A percentile compares a stretch with the other conserved stretches of the same genome.
Evolutionary conservation across 2,797 vertebrate species (phyloP).

Genomic region (Falco naumanni): DNA sequence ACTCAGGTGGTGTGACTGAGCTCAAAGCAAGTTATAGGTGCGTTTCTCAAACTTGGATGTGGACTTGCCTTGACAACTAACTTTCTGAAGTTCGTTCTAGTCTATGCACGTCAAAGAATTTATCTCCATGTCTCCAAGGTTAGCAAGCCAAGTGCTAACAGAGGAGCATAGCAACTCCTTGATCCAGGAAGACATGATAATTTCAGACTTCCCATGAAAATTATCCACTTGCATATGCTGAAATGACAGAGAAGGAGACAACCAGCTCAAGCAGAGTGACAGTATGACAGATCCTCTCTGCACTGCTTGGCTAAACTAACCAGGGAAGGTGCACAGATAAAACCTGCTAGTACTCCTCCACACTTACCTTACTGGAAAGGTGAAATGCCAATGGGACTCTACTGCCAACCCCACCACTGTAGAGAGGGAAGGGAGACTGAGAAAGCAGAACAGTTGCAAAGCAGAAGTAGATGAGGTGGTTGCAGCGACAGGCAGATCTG

Average conservation of each 20-base stretch:
- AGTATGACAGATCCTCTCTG: neutral
- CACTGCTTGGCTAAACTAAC: accelerated
- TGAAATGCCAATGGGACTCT: neutral
- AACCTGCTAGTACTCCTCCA: neutral
- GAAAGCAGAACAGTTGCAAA: neutral
- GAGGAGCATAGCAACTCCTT: neutral
- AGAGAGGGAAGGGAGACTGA: neutral
- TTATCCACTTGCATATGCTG: neutral
- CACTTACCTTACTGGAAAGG: neutral
- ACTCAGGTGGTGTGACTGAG: neutral
- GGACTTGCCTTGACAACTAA: neutral
- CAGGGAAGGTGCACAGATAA: neutral
- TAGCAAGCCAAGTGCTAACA: neutral
- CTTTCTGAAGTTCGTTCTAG: neutral
- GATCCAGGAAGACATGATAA: neutral
- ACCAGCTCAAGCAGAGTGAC: neutral
- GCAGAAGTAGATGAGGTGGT: neutral
- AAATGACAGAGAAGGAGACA: neutral
- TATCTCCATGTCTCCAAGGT: neutral
- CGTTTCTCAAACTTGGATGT: neutral
- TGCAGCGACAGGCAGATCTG: neutral
- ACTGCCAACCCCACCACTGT: neutral
- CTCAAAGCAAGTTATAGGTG: neutral
- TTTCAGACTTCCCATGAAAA: neutral
- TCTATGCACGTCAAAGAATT: neutral